Evolutionary conservation across 2,797 vertebrate genomes (phyloP), one percentile per base, ranked within the genome.

Genomic region (Nyctibius grandis): DNA sequence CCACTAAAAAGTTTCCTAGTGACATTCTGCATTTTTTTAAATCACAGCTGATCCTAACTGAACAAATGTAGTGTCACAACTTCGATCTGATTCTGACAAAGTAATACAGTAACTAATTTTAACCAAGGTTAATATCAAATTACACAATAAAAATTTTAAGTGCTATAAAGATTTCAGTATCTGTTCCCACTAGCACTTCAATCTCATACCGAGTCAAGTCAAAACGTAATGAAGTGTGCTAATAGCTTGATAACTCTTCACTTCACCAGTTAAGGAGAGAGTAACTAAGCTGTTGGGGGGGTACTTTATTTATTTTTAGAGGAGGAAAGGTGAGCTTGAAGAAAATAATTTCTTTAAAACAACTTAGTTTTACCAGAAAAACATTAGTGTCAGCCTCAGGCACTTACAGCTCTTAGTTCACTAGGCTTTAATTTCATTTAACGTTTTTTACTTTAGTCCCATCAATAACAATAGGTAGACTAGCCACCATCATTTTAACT

Each of bases 121-220:
- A 96, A 97, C 50, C 72, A 68, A 89, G 36, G 69, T 92, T 96
- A 96, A 64, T 92, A 83, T 50, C 38, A 77, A 94, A 81, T 76
- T 82, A 97, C 61, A 97, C 68, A 96, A 91, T 65, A 96, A 95
- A 93, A 78, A 59, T 53, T 60, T 89, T 95, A 97, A 97, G 92
- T 95, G 97, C 95, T 96, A 18, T 67, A 29, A 97, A 91, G 53
- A 47, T 56, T 92, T 95, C 47, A 72, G 92, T 63, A 81, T 95
- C 78, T 59, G 92, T 92, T 97, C 69, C 65, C 64, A 90, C 57
- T 40, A 95, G 72, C 87, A 93, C 23, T 94, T 91, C 14, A 64
- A 67, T 50, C n/a, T 89, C 69, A 68, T 38, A 70, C 6, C 0
- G 1, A 87, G 33, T 48, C 57, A 88, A 90, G 53, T 51, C 61